phyloP scores from a whole-genome alignment of 1,140 invertebrate species.

The Pinna nobilis region DNA sequence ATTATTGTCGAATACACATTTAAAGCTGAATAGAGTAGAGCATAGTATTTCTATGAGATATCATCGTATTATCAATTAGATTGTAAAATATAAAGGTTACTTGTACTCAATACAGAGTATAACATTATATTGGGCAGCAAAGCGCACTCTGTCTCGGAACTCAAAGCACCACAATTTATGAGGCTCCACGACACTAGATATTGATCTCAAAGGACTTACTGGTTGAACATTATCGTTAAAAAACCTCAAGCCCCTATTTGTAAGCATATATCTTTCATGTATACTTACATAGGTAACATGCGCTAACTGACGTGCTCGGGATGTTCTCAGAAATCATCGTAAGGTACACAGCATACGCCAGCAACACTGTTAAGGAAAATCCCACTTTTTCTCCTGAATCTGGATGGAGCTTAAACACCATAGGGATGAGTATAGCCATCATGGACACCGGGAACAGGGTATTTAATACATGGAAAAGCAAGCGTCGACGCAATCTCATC shows the following conservation, averaged over 20 bases:
- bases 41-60: too few species aligned
- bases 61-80: not conserved
- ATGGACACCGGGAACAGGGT: constrained; percentile 50
- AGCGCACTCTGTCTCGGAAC: not conserved
- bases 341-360: constrained; percentile 48
- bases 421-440: constrained; percentile 49
- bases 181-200: too few species aligned
- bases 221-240: not conserved
- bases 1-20: too few species aligned
- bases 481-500: constrained; percentile 31
- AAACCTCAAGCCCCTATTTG: not conserved
- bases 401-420: constrained; percentile 48
- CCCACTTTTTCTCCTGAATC: constrained; percentile 58
- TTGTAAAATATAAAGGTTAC: not conserved
- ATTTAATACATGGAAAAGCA: constrained; percentile 45
- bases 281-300: constrained; percentile 38
- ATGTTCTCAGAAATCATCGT: constrained; percentile 50
- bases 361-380: constrained; percentile 50
- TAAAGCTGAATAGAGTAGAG: too few species aligned
- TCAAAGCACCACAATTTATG: too few species aligned
- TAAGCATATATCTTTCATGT: not conserved
- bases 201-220: too few species aligned
- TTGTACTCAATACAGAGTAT: not conserved
- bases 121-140: not conserved
- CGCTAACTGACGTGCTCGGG: constrained; percentile 48